These are phyloP conservation scores for Drosophila sordidapex DNA, from an alignment of 2,888 invertebrate genomes.

Conservation along the genomic window DNA sequence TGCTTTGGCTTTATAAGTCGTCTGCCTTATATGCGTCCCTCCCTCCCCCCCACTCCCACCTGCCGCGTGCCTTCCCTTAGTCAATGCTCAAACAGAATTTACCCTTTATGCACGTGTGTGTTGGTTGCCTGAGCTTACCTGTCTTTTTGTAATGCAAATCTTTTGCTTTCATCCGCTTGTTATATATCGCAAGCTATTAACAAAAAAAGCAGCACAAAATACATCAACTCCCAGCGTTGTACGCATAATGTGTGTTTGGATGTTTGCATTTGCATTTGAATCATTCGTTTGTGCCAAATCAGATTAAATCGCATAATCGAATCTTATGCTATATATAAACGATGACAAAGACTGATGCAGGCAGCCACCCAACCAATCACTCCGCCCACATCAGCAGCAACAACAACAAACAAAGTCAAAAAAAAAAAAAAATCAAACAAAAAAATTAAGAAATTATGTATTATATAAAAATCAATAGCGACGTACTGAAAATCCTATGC, in stretches of 20 bases:
- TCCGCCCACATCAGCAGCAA: constrained; percentile 46
- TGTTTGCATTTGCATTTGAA: constrained; percentile 73
- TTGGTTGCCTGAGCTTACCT: constrained; percentile 53
- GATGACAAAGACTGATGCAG: constrained; percentile 79
- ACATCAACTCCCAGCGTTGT: constrained; percentile 15
- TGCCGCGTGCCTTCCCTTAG: not conserved
- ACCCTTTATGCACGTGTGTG: constrained; percentile 47
- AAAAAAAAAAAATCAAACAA: constrained; percentile 10
- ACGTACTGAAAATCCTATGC: constrained; percentile 78
- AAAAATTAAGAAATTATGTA: constrained; percentile 69
- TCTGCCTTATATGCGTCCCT: constrained; percentile 12
- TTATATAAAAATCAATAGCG: constrained; percentile 79
- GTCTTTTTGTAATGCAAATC: constrained; percentile 80
- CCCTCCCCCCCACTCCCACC: not conserved
- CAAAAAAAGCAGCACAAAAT: constrained; percentile 43
- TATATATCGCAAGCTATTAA: constrained; percentile 79
- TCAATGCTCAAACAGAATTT: constrained; percentile 16
- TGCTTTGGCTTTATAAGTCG: constrained; percentile 52
- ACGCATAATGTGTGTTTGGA: constrained; percentile 11
- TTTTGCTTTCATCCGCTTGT: constrained; percentile 80
- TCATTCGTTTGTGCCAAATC: constrained; percentile 80
- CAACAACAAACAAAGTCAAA: constrained; percentile 6
- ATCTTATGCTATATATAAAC: constrained; percentile 73
- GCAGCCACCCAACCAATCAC: constrained; percentile 46
- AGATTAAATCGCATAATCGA: constrained; percentile 80